These are phyloP conservation scores for Mythimna pallens DNA, from an alignment of 2,888 invertebrate genomes.

Conservation along the genomic window DNA sequence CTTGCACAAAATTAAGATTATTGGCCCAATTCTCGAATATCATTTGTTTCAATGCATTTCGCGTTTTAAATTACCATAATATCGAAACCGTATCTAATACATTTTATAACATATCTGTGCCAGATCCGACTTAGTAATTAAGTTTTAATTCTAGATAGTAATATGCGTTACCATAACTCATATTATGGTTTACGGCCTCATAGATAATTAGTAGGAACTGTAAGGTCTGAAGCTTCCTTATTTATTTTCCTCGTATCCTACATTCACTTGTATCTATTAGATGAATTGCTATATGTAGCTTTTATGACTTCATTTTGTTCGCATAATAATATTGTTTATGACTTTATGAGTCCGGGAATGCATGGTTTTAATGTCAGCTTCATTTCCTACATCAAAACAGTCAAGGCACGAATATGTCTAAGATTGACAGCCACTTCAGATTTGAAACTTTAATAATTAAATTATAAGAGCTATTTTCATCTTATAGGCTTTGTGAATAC, in stretches of 20 bases:
- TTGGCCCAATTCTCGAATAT: constrained; percentile 39
- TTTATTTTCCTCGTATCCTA: constrained; percentile 44
- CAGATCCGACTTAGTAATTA: constrained; percentile 25
- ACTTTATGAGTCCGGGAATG: constrained; percentile 12
- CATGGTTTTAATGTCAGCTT: constrained; percentile 17
- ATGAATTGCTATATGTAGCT: constrained; percentile 28
- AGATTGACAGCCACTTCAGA: background rate
- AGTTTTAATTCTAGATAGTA: constrained; percentile 33
- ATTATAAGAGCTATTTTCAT: constrained; percentile 7
- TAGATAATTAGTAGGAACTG: constrained; percentile 57
- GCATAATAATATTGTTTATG: constrained; percentile 32
- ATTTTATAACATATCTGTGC: constrained; percentile 23
- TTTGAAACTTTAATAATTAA: constrained; percentile 2
- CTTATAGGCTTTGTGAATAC: background rate
- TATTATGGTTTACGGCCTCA: constrained; percentile 37
- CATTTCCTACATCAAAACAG: constrained; percentile 31
- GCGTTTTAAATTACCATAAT: constrained; percentile 36
- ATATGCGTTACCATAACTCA: constrained; percentile 37
- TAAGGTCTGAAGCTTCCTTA: constrained; percentile 54
- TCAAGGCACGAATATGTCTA: background rate
- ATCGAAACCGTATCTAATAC: constrained; percentile 33
- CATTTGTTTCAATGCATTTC: constrained; percentile 31
- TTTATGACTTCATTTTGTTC: constrained; percentile 41
- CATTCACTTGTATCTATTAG: constrained; percentile 42
- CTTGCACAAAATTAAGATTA: constrained; percentile 19